Base-by-base conservation (phyloP, 2,888 invertebrate species). In the Tetranychus piercei region DNA sequence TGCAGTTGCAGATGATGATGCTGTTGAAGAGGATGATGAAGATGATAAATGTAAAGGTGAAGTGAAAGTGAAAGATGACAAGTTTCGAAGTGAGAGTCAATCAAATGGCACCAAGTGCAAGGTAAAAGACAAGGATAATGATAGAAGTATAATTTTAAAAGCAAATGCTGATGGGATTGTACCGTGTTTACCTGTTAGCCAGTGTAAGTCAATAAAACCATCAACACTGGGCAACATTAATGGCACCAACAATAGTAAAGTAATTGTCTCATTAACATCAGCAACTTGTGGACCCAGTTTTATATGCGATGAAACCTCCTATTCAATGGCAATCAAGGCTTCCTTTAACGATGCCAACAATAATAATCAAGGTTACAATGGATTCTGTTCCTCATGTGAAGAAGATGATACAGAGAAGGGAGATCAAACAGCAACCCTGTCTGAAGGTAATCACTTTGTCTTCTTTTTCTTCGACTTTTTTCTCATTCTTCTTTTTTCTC, bases 221-320 rank as follows among this genome's bases (percentile, higher is more conserved):
- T 34, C 34, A 34, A 34, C 34, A 34, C 34, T 34, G 34, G 34
- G 34, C 34, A 34, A 34, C 34, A 3, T 34, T 34, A 34, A 34
- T 34, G 34, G 34, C 34, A 34, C 34, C 34, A 34, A 4, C 34
- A 34, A 34, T 34, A 34, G 34, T 34, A 34, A 34, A 34, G 34
- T 34, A 34, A 34, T 34, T 34, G 34, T 34, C 34, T 34, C 55
- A 55, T 55, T 55, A 15, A 55, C 55, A 9, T 55, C 15, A 15
- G 9, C 55, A 9, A 55, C 55, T 55, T 9, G 55, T 55, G 55
- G 55, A 15, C 9, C 9, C 15, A 55, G 15, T 55, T 55, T 44
- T 8, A 44, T 44, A 67, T 78, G 78, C 20, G 79, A 79, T 44
- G 79, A 79, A 72, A 79, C 78, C 6, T 78, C 78, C 11, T 79